These are phyloP conservation scores for Stegodyphus mimosarum DNA, from an alignment of 1,140 invertebrate species.

Conservation along the genomic window DNA sequence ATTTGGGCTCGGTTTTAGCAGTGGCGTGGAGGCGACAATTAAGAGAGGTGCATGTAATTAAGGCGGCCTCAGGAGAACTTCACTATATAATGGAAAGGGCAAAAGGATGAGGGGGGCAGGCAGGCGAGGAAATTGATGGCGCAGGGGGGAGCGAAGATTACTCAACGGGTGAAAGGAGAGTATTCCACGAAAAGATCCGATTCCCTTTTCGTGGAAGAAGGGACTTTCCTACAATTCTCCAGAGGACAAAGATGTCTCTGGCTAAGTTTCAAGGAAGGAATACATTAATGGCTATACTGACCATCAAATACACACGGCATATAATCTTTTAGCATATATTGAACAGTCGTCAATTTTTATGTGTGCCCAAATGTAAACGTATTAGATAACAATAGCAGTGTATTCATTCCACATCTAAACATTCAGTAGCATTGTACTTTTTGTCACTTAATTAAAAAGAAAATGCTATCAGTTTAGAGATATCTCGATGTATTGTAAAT, in stretches of 20 bases:
- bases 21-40: constrained; percentile 42
- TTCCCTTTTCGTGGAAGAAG: constrained; percentile 34
- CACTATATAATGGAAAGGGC: constrained; percentile 42
- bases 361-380: too few relatives aligned
- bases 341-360: too few relatives aligned
- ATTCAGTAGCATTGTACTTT: too few relatives aligned
- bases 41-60: constrained; percentile 56
- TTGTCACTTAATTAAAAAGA: too few relatives aligned
- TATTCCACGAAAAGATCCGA: constrained; percentile 28
- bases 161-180: constrained; percentile 52
- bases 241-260: background rate
- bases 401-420: too few relatives aligned
- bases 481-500: too few relatives aligned
- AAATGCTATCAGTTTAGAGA: too few relatives aligned
- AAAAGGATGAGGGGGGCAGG: constrained; percentile 7
- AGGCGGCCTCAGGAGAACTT: constrained; percentile 30
- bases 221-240: background rate
- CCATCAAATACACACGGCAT: too few relatives aligned
- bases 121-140: constrained; percentile 18
- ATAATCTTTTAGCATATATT: too few relatives aligned
- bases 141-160: constrained; percentile 34
- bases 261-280: too few relatives aligned
- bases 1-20: constrained; percentile 55
- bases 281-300: too few relatives aligned
- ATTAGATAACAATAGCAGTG: too few relatives aligned